These are phyloP conservation scores for Pachypeltis micranthus DNA, from an alignment of 1,140 invertebrate species.

Conservation along the genomic window DNA sequence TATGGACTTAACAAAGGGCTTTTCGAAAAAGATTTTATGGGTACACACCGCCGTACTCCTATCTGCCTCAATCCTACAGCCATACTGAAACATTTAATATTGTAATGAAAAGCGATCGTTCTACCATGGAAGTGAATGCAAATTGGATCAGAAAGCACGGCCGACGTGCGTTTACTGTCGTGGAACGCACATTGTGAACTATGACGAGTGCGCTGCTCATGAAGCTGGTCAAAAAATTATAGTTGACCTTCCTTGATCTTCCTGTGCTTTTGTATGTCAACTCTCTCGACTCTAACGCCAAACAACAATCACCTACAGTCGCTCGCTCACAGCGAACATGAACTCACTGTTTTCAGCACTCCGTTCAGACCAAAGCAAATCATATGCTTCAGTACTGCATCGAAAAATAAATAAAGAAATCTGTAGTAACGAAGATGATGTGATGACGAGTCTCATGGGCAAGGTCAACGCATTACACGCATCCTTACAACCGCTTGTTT, in stretches of 20 bases:
- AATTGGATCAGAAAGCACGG: background rate
- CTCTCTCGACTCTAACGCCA: background rate
- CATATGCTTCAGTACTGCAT: background rate
- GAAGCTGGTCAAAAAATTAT: background rate
- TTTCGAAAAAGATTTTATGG: no score
- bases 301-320: background rate
- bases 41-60: no score
- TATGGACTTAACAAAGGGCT: no score
- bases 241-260: background rate
- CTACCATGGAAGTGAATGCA: no score
- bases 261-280: background rate
- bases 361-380: background rate
- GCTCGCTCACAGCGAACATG: background rate
- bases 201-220: no score
- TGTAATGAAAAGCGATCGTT: no score
- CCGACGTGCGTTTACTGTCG: slow-evolving; percentile 19
- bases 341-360: background rate
- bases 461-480: background rate
- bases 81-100: no score
- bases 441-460: background rate
- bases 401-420: background rate
- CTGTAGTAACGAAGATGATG: background rate
- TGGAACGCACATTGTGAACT: slow-evolving; percentile 18
- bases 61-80: no score
- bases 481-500: background rate